Evolutionary conservation across 2,113 vertebrate genomes (phyloP).

Genomic region (Labeo catla): DNA sequence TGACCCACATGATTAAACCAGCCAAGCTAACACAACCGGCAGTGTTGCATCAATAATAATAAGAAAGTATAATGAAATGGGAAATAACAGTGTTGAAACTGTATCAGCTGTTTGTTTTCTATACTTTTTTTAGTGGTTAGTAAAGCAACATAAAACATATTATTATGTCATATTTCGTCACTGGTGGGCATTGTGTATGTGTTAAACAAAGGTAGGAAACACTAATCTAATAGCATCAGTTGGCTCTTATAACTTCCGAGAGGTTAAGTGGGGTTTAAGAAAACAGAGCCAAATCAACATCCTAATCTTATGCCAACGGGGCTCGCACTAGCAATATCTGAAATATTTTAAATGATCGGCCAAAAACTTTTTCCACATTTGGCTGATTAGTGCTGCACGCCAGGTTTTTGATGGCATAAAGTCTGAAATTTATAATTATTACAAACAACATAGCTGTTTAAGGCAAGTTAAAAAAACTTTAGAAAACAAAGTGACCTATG

Average conservation of each 20-base stretch:
- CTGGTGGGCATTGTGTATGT: neutral
- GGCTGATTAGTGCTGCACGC: too few species aligned
- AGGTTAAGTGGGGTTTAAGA: neutral
- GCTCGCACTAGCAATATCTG: neutral
- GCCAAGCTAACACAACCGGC: neutral
- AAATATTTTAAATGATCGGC: neutral
- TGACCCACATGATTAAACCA: constrained; percentile 32
- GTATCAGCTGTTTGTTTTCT: neutral
- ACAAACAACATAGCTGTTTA: neutral
- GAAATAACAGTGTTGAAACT: neutral
- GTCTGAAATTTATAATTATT: neutral
- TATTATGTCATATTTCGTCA: neutral
- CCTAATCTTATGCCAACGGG: neutral
- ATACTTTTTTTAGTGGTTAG: neutral
- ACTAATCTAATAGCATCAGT: neutral
- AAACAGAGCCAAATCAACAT: constrained; percentile 21
- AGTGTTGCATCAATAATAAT: neutral
- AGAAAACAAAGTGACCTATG: neutral
- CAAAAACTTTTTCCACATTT: neutral
- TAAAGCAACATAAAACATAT: neutral
- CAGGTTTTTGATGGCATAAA: neutral
- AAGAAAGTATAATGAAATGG: neutral
- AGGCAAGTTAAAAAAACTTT: neutral
- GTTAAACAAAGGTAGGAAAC: neutral
- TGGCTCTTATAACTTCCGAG: neutral